These are phyloP conservation scores for Eremophila alpestris DNA, from an alignment of 2,797 vertebrate species.

Conservation along the genomic window DNA sequence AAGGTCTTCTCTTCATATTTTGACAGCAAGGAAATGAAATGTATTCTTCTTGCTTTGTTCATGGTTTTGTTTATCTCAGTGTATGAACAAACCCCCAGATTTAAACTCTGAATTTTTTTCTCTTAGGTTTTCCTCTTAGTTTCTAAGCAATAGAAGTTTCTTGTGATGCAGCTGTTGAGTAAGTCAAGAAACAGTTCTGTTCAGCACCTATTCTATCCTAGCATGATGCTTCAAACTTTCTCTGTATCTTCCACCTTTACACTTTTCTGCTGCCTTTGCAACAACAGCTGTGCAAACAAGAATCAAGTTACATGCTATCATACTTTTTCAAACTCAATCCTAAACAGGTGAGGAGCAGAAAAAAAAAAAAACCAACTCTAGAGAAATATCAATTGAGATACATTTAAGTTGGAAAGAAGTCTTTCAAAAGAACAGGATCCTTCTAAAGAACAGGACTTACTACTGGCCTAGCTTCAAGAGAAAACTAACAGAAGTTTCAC, in stretches of 20 bases:
- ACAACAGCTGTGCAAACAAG: accelerated
- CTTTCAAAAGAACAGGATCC: background rate
- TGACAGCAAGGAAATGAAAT: background rate
- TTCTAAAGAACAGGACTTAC: background rate
- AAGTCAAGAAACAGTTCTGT: background rate
- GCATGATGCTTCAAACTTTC: background rate
- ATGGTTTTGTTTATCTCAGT: background rate
- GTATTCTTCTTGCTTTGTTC: background rate
- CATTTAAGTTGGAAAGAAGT: background rate
- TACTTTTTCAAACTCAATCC: background rate
- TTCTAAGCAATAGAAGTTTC: background rate
- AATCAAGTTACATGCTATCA: background rate
- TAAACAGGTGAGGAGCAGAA: background rate
- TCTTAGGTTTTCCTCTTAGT: background rate
- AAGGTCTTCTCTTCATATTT: background rate
- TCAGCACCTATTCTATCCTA: background rate
- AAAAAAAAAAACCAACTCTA: background rate
- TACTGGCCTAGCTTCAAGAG: background rate
- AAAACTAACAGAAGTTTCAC: background rate
- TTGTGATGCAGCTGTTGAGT: background rate
- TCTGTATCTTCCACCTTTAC: background rate
- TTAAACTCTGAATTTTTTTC: background rate
- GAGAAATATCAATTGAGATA: background rate
- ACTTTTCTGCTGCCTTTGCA: background rate
- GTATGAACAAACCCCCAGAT: background rate